These are phyloP conservation scores for Nymphalis c-album DNA, from an alignment of 2,888 invertebrate species.

Conservation along the genomic window DNA sequence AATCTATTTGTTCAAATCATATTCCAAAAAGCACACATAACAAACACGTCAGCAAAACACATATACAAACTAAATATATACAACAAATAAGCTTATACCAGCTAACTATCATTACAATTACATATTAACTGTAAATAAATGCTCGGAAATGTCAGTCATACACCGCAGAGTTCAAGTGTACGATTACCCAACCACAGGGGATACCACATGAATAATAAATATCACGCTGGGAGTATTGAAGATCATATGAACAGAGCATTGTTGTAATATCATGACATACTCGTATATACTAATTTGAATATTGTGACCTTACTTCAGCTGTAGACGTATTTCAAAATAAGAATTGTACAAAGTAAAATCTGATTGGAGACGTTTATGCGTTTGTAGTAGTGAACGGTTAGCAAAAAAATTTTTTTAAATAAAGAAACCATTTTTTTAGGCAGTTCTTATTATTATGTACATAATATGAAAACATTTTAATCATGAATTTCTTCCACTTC, in stretches of 20 bases:
- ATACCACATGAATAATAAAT: constrained; percentile 27
- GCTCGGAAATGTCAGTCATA: constrained; percentile 23
- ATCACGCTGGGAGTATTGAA: constrained; percentile 14
- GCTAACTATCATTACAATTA: neutral
- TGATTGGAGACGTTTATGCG: too few species aligned
- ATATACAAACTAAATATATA: too few species aligned
- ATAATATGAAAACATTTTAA: too few species aligned
- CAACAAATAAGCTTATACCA: too few species aligned
- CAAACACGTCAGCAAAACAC: too few species aligned
- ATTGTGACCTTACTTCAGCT: constrained; percentile 3
- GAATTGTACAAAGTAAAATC: neutral
- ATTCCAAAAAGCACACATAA: too few species aligned
- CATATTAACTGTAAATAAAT: neutral
- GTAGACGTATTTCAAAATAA: constrained; percentile 5
- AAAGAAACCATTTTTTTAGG: too few species aligned
- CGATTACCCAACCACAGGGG: constrained; percentile 21
- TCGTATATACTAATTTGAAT: constrained; percentile 3
- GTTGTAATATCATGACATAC: constrained; percentile 12
- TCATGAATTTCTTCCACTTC: too few species aligned
- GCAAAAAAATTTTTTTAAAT: too few species aligned
- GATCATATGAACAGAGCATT: constrained; percentile 13
- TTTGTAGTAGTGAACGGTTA: too few species aligned
- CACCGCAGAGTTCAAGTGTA: constrained; percentile 30
- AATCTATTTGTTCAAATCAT: too few species aligned
- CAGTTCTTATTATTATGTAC: too few species aligned